These are phyloP conservation scores for Mesitornis unicolor DNA, from an alignment of 2,113 vertebrate species.

Conservation along the genomic window DNA sequence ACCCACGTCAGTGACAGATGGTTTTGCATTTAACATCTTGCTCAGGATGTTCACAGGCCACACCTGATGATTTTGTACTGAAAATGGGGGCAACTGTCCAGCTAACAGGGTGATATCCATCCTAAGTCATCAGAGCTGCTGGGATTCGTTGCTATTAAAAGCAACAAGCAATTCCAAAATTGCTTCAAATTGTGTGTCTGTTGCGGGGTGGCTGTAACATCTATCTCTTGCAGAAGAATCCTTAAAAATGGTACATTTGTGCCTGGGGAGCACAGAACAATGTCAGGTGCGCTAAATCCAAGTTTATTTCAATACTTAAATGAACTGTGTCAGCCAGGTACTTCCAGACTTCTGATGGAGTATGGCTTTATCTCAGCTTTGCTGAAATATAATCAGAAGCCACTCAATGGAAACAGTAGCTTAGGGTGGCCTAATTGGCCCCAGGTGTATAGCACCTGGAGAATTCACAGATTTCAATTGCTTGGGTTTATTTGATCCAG, in stretches of 20 bases:
- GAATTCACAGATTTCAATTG: background rate
- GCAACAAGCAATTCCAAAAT: background rate
- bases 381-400: background rate
- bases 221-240: background rate
- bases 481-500: background rate
- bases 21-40: background rate
- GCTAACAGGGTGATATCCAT: background rate
- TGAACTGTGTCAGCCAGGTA: background rate
- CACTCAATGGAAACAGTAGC: background rate
- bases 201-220: fast-evolving
- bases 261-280: background rate
- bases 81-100: background rate
- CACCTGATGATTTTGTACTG: background rate
- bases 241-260: background rate
- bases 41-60: background rate
- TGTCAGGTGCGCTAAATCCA: background rate
- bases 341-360: background rate
- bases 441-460: background rate
- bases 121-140: background rate
- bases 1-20: background rate
- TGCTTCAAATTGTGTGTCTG: background rate
- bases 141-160: background rate
- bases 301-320: background rate
- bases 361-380: background rate
- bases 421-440: background rate